Percentiles rank a stretch among this genome's conserved stretches.
Conservation (phyloP, 2,888 invertebrate species). For the Acanthoscelides obtectus region DNA sequence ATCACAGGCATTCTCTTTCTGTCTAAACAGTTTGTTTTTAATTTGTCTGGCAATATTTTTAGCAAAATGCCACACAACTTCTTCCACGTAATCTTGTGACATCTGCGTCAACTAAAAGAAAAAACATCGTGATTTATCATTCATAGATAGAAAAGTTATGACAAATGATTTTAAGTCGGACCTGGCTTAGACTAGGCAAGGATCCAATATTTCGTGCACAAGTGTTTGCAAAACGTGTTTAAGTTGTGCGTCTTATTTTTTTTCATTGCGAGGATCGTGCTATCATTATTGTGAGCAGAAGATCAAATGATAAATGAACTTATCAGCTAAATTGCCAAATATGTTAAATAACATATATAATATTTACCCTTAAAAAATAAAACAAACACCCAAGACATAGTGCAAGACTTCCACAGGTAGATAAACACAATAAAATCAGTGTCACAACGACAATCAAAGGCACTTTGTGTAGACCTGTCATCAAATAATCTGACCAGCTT, state of each 20-base stretch:
- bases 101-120: conserved; percentile 60
- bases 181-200: too few relatives aligned
- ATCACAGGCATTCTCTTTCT: conserved; percentile 3
- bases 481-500: conserved; percentile 57
- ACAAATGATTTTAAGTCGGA: background rate
- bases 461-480: conserved; percentile 62
- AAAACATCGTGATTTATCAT: background rate
- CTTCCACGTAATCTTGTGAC: conserved; percentile 72
- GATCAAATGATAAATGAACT: too few relatives aligned
- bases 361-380: conserved; percentile 63
- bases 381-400: conserved; percentile 61
- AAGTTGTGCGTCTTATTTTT: too few relatives aligned
- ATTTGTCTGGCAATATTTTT: conserved; percentile 36
- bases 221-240: too few relatives aligned
- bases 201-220: too few relatives aligned
- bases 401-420: conserved; percentile 72
- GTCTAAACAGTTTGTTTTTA: conserved; percentile 24
- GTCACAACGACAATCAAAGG: conserved; percentile 64
- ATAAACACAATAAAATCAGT: conserved; percentile 58
- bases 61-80: conserved; percentile 34
- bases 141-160: too few relatives aligned
- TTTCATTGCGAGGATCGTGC: too few relatives aligned
- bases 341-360: background rate
- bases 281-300: too few relatives aligned
- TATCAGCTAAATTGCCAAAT: too few relatives aligned